Evolutionary conservation across 2,888 invertebrate species (phyloP).

Genomic region (Pheosia tremula): DNA sequence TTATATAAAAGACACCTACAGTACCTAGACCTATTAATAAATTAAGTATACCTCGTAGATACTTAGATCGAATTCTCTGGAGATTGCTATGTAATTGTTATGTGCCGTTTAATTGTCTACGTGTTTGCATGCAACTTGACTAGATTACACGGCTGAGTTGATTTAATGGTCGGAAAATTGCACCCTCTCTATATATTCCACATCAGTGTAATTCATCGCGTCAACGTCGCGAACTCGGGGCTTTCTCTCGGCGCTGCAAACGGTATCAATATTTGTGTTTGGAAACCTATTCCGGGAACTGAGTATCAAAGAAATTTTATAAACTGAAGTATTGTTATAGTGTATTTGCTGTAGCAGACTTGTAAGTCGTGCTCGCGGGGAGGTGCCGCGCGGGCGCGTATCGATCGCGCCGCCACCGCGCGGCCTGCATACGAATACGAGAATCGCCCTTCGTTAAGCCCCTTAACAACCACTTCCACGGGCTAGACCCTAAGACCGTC

Average conservation of each 20-base stretch:
- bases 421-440: constrained; percentile 82
- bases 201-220: constrained; percentile 4
- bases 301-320: constrained; percentile 53
- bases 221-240: background rate
- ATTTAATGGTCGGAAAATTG: constrained; percentile 53
- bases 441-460: constrained; percentile 74
- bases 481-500: constrained; percentile 67
- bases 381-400: constrained; percentile 82
- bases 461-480: constrained; percentile 74
- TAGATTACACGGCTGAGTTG: constrained; percentile 23
- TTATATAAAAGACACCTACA: too few species aligned
- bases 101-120: background rate
- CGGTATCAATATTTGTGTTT: background rate
- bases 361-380: constrained; percentile 61
- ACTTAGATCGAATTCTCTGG: background rate
- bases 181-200: constrained; percentile 26
- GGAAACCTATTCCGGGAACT: constrained; percentile 9
- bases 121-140: constrained; percentile 7
- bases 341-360: constrained; percentile 68
- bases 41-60: background rate
- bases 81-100: constrained; percentile 1
- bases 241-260: constrained; percentile 4
- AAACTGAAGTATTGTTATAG: constrained; percentile 46
- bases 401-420: constrained; percentile 75
- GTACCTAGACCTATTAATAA: too few species aligned